Evolutionary conservation across 2,797 vertebrate genomes (phyloP), one percentile per base, ranked within the genome.

Genomic region (Peromyscus nudipes): DNA sequence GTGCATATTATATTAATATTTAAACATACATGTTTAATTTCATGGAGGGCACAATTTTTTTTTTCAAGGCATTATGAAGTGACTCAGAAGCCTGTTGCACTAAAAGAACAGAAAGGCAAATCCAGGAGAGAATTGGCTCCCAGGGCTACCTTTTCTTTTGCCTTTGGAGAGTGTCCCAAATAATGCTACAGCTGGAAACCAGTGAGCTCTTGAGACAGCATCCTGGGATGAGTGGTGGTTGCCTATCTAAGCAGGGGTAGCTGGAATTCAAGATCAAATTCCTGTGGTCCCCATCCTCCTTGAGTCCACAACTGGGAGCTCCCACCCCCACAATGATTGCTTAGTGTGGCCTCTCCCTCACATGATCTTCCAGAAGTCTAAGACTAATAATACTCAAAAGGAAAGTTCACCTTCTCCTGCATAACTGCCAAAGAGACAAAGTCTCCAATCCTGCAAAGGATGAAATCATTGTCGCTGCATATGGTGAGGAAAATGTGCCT

Each of bases 251-350:
- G 27, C 52, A 57, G 31, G 9, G 65, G n/a, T 55, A 86, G 34
- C 57, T 87, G 82, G 79, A 94, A 80, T 77, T 91, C 83, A 89
- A 0, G 1, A 60, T 89, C 92, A 75, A n/a, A 73, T 81, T 85
- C 77, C 43, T n/a, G 71, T 25, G 0, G 3, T 60, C 67, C 40
- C 27, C n/a, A 76, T 40, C 65, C 31, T 93, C 25, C 64, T 64
- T 46, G 29, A 86, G 57, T n/a, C 86, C 62, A 60, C 2, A 71
- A 73, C 49, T 86, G 43, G 85, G 29, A 65, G 25, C 84, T 46
- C n/a, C 29, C 27, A 85, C 40, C 37, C 34, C 40, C 75, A n/a
- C 69, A 0, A 40, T 57, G 76, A 77, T 31, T 23, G 12, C 9
- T 92, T 13, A 13, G 69, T 4, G 8, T 29, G 91, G 21, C 31